Evolutionary conservation across 2,797 vertebrate species (phyloP).

Genomic region (Vultur gryphus): DNA sequence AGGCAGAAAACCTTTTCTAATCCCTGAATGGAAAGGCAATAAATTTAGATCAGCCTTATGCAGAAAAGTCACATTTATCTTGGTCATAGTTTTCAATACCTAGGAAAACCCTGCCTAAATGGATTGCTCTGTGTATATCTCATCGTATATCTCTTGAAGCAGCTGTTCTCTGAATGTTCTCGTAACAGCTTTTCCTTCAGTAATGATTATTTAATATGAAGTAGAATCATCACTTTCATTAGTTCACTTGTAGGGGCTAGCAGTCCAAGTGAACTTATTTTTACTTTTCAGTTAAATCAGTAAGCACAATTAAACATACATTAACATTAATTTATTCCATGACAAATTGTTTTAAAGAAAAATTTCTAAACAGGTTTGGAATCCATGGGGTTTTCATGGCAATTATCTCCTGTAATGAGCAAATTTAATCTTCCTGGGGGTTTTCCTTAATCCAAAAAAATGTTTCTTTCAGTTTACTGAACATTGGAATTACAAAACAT

Average conservation of each 20-base stretch:
- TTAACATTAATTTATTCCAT: neutral
- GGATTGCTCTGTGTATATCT: neutral
- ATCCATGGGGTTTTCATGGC: neutral
- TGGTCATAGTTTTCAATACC: neutral
- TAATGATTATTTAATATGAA: neutral
- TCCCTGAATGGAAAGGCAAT: neutral
- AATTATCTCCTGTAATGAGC: neutral
- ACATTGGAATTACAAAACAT: neutral
- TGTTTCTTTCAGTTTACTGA: neutral
- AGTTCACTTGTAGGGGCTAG: neutral
- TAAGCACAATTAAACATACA: neutral
- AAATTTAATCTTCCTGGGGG: neutral
- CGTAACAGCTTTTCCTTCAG: neutral
- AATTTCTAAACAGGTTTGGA: neutral
- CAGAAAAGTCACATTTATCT: neutral
- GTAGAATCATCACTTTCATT: neutral
- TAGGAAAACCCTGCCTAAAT: neutral
- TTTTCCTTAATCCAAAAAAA: neutral
- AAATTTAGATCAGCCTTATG: neutral
- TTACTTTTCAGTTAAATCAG: neutral
- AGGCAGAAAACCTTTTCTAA: neutral
- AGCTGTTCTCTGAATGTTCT: neutral
- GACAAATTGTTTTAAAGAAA: neutral
- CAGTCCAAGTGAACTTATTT: neutral
- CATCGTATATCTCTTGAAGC: neutral